Evolutionary conservation across 2,888 invertebrate genomes (phyloP), one percentile per base, ranked within the genome.

Genomic region (Papilio gigon): DNA sequence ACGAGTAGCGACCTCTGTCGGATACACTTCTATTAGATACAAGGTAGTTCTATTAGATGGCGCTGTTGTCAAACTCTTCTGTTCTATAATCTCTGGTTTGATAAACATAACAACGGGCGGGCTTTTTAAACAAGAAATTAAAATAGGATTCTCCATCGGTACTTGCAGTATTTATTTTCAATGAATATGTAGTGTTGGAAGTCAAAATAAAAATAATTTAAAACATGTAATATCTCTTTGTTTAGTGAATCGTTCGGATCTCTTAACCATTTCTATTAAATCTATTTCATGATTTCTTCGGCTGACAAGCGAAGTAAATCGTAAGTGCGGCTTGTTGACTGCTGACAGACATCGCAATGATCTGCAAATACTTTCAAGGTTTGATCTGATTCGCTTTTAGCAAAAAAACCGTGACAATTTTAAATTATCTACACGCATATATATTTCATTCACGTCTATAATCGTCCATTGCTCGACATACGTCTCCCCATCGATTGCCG

Each of bases 321-420:
- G 47, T n/a, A 44, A 50, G 25, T 27, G 22, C 4, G 12, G 12
- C 12, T 27, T 50, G 27, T 50, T 27, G 25, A 27, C 25, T 50
- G 27, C n/a, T 50, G 12, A 6, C 6, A 14, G n/a, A 50, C n/a
- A 27, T 25, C 27, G 50, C 50, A 27, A 50, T 50, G 12, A 25
- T 50, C 50, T 5, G 50, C 17, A 25, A 35, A 59, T 35, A 59
- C 37, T 59, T 59, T 59, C 59, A 59, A 59, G 59, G 59, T 59
- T 25, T 35, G 22, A 17, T 58, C 12, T 20, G 20, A 33, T 33
- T 33, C 14, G 30, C 12, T 20, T 37, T 35, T 20, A 20, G 33
- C 58, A 59, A 59, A 35, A 59, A 59, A 35, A 47, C n/a, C 20
- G 0, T 59, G 20, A 20, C 58, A 59, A 20, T 17, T 4, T 20